phyloP scores from a whole-genome alignment of 2,113 vertebrate species.

The Phylloscopus whistleri region DNA sequence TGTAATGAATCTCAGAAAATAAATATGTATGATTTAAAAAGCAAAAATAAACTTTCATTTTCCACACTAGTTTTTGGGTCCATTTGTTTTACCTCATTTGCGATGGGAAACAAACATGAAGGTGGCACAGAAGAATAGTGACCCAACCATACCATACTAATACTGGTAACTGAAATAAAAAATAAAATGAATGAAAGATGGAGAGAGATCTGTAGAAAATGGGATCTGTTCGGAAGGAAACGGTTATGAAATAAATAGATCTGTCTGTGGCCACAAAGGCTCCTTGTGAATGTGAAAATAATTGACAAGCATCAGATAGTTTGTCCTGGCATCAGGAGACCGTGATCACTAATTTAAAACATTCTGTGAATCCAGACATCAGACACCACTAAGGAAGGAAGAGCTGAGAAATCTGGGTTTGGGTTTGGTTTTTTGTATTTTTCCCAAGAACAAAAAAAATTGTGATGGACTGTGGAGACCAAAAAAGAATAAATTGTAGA shows the following conservation, averaged over 20 bases:
- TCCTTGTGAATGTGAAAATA: background rate
- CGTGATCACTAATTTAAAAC: background rate
- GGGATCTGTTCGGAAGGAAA: background rate
- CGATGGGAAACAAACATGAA: background rate
- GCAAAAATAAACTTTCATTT: background rate
- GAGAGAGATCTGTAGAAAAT: background rate
- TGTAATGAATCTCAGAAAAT: background rate
- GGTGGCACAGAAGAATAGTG: background rate
- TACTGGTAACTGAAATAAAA: background rate
- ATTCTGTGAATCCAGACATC: background rate
- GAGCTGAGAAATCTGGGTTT: background rate
- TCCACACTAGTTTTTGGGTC: background rate
- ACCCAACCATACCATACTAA: background rate
- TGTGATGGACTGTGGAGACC: background rate
- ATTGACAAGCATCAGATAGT: background rate
- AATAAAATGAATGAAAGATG: background rate
- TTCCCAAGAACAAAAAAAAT: background rate
- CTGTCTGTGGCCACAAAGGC: background rate
- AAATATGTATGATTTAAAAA: background rate
- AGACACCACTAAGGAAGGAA: background rate
- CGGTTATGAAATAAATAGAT: background rate
- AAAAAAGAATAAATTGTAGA: background rate
- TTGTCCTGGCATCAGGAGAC: background rate
- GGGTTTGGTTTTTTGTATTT: background rate
- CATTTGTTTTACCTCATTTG: background rate